phyloP scores from a whole-genome alignment of 2,113 vertebrate species.

The Jacana jacana region DNA sequence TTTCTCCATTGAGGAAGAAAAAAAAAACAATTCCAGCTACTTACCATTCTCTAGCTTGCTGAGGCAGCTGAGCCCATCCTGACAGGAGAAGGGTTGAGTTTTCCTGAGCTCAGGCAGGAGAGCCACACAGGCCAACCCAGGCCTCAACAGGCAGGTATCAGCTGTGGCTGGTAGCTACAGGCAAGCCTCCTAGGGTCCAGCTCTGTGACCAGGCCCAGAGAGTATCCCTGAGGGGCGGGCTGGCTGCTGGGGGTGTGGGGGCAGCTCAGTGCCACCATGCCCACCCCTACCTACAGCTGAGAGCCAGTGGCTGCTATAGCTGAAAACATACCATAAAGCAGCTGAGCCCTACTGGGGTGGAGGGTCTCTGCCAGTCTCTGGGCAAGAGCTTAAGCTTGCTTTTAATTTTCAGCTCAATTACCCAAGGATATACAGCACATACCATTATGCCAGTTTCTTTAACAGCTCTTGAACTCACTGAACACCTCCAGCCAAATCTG shows the following conservation, averaged over 20 bases:
- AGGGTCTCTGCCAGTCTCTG: too few species aligned
- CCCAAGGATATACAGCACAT: background rate
- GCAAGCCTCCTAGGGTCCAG: too few species aligned
- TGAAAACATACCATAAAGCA: background rate
- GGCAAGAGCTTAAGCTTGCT: background rate
- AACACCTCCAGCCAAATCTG: background rate
- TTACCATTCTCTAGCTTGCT: background rate
- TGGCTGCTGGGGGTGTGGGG: background rate
- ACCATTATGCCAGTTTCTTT: background rate
- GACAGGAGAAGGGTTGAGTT: background rate
- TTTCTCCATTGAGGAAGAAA: background rate
- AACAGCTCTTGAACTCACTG: background rate
- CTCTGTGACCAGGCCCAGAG: background rate
- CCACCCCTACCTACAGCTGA: background rate
- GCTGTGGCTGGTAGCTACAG: background rate
- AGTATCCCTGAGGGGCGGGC: background rate
- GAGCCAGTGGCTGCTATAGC: background rate
- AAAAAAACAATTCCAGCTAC: background rate
- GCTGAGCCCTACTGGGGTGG: background rate
- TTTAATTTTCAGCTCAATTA: background rate
- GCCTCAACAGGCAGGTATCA: background rate
- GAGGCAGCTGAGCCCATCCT: background rate
- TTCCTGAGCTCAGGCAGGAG: background rate
- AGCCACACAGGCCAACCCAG: fast-evolving
- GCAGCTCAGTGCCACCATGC: background rate